These are phyloP conservation scores for Ferrisia virgata DNA, from an alignment of 2,888 invertebrate genomes.

Conservation along the genomic window DNA sequence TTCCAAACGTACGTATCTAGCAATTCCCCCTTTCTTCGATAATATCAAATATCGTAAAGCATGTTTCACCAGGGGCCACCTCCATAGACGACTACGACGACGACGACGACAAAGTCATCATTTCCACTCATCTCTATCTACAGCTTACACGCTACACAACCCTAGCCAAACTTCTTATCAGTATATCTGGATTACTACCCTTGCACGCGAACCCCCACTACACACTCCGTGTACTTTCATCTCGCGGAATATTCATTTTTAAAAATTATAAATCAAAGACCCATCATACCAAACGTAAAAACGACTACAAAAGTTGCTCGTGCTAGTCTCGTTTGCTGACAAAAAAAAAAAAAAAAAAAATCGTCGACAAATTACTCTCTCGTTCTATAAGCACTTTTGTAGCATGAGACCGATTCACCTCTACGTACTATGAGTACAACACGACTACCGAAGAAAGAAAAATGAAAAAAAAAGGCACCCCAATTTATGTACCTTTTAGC, in stretches of 20 bases:
- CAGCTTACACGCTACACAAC: too few relatives aligned
- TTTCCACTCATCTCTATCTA: too few relatives aligned
- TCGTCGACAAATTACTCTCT: constrained; percentile 21
- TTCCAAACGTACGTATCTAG: not conserved
- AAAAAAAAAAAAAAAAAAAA: too few relatives aligned
- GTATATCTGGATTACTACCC: not conserved
- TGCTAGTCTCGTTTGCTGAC: not conserved
- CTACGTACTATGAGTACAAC: too few relatives aligned
- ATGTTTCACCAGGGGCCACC: too few relatives aligned
- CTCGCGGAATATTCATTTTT: not conserved
- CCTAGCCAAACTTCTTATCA: not conserved
- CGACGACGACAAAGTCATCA: too few relatives aligned
- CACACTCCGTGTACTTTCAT: not conserved
- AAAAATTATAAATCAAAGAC: not conserved
- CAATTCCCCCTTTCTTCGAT: not conserved
- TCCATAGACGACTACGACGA: too few relatives aligned
- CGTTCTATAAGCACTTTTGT: not conserved
- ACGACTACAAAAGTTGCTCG: not conserved
- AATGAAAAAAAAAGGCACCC: not conserved
- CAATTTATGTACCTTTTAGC: not conserved
- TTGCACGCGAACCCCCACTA: not conserved
- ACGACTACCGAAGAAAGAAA: not conserved
- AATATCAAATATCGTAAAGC: not conserved
- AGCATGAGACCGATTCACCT: not conserved
- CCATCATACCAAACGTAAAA: not conserved